Evolutionary conservation across 53 echinoderm and acorn worm species (phyloP).

Genomic region (Glandiceps talaboti): DNA sequence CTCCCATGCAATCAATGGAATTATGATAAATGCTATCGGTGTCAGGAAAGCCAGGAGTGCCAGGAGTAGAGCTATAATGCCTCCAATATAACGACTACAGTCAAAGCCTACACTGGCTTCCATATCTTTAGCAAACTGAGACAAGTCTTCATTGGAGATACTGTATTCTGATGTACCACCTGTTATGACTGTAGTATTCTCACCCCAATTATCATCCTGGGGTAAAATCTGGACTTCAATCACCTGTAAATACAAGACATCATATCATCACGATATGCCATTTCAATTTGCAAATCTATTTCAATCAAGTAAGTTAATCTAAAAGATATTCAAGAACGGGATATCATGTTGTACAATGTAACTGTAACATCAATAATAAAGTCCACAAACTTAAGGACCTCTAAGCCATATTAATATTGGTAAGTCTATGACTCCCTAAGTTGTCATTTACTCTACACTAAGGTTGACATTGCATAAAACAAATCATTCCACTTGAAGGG

Average conservation of each 20-base stretch:
- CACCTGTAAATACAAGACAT: constrained; percentile 47
- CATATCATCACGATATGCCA: too few relatives aligned
- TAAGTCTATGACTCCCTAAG: too few relatives aligned
- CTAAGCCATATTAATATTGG: too few relatives aligned
- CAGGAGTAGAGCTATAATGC: constrained; percentile 40
- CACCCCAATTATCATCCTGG: constrained; percentile 98
- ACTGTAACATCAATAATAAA: too few relatives aligned
- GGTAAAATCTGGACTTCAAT: constrained; percentile 94
- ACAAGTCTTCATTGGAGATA: constrained; percentile 67
- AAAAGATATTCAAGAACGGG: too few relatives aligned
- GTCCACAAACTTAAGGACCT: too few relatives aligned
- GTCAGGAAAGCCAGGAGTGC: constrained; percentile 66
- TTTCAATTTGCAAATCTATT: too few relatives aligned
- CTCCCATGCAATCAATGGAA: constrained; percentile 50
- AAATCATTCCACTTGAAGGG: too few relatives aligned
- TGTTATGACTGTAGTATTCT: constrained; percentile 96
- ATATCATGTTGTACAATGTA: too few relatives aligned
- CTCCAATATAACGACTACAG: constrained; percentile 78
- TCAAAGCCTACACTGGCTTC: constrained; percentile 61
- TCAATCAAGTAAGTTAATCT: too few relatives aligned
- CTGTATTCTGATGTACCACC: constrained; percentile 98
- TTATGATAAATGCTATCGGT: constrained; percentile 79
- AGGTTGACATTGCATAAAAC: too few relatives aligned
- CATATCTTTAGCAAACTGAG: constrained; percentile 51
- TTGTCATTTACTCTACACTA: too few relatives aligned